A percentile compares a stretch with the other conserved stretches of the same genome.
Evolutionary conservation across 2,113 vertebrate genomes (phyloP).

Genomic region (Panurus biarmicus): DNA sequence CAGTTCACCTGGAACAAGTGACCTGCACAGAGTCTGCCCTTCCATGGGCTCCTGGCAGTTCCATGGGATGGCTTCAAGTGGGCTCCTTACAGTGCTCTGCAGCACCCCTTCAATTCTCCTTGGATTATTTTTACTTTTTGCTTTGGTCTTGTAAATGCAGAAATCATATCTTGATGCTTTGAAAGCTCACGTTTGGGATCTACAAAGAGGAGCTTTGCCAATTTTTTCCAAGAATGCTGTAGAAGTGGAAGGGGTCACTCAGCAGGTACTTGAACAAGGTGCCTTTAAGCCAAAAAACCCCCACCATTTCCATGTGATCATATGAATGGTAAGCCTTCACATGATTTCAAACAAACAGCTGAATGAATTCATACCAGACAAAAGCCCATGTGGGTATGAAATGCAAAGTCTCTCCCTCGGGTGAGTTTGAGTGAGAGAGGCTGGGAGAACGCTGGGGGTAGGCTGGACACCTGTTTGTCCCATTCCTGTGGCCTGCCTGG

Average conservation of each 20-base stretch:
- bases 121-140: neutral
- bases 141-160: neutral
- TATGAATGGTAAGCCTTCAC: neutral
- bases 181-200: neutral
- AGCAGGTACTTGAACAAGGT: neutral
- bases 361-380: neutral
- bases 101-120: neutral
- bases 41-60: neutral
- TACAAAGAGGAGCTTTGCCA: neutral
- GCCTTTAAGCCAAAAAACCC: neutral
- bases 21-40: neutral
- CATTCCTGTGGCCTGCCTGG: neutral
- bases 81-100: neutral
- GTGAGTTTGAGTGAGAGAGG: neutral
- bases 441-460: neutral
- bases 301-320: fast-evolving
- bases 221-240: neutral
- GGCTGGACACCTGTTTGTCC: neutral
- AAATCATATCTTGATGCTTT: neutral
- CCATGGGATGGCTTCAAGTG: neutral
- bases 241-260: neutral
- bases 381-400: neutral
- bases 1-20: neutral
- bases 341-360: neutral
- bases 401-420: neutral